Percentiles rank a stretch among this genome's conserved stretches.
Evolutionary conservation across 2,888 invertebrate species (phyloP).

Genomic region (Lycaena phlaeas): DNA sequence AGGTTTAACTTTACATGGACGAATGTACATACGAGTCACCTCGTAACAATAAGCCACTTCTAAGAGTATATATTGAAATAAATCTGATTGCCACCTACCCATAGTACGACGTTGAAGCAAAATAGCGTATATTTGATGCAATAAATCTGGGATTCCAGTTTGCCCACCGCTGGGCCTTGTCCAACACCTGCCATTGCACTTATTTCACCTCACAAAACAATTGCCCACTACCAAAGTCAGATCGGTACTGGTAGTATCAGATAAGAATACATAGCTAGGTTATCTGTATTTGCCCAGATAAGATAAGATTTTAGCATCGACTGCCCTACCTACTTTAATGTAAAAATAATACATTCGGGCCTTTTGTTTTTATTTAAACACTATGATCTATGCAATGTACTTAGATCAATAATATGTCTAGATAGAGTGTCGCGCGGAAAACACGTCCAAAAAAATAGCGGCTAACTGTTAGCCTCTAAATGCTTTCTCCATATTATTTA

Average conservation of each 20-base stretch:
- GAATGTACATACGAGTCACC: too few species aligned
- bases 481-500: too few species aligned
- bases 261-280: constrained; percentile 51
- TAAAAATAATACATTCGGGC: neutral
- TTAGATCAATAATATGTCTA: too few species aligned
- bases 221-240: constrained; percentile 40
- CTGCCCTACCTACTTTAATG: constrained; percentile 56
- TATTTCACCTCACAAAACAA: constrained; percentile 27
- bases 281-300: constrained; percentile 66
- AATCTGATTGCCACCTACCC: too few species aligned
- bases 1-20: too few species aligned
- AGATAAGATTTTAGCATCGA: constrained; percentile 39
- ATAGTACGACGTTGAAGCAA: constrained; percentile 84
- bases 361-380: too few species aligned
- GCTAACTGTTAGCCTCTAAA: too few species aligned
- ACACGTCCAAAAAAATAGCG: too few species aligned
- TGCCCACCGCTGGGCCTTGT: constrained; percentile 65
- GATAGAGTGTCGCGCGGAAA: too few species aligned
- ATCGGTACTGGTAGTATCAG: constrained; percentile 52
- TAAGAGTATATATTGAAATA: too few species aligned
- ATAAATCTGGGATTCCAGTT: constrained; percentile 83
- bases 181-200: constrained; percentile 72
- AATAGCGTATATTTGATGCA: constrained; percentile 87
- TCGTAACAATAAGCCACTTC: too few species aligned
- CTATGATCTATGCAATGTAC: too few species aligned